Percentiles rank a stretch among this genome's conserved stretches.
These are phyloP conservation scores for Drosophila nr. fundita DNA, from an alignment of 2,888 invertebrate species.

Conservation along the genomic window DNA sequence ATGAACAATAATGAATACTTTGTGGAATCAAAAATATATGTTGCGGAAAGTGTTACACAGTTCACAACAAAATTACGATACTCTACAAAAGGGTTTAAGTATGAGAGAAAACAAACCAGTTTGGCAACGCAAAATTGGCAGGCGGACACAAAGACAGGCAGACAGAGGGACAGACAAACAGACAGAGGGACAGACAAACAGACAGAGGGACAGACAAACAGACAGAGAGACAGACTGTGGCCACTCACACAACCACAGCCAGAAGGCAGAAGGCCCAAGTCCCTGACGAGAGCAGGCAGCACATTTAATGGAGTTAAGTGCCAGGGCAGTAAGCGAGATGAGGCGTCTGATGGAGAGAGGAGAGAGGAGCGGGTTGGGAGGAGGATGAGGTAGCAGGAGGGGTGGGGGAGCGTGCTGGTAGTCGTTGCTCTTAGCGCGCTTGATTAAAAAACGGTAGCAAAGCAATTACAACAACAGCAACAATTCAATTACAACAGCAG, in stretches of 20 bases:
- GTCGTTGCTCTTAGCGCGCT: constrained; percentile 54
- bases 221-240: constrained; percentile 4
- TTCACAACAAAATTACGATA: not conserved
- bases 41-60: not conserved
- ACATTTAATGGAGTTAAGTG: constrained; percentile 72
- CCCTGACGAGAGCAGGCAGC: constrained; percentile 2
- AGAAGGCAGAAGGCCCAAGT: constrained; percentile 1
- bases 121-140: constrained; percentile 61
- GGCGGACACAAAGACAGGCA: constrained; percentile 18
- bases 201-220: constrained; percentile 7
- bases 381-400: not conserved
- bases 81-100: not conserved
- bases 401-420: not conserved
- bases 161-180: constrained; percentile 7
- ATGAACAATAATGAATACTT: not conserved
- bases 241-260: constrained; percentile 16
- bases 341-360: not conserved
- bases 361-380: not conserved
- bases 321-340: constrained; percentile 16
- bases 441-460: constrained; percentile 77
- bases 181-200: constrained; percentile 1
- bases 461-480: constrained; percentile 80
- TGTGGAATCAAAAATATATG: not conserved
- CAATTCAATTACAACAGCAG: constrained; percentile 74
- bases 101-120: constrained; percentile 57